A percentile compares a stretch with the other conserved stretches of the same genome.
Evolutionary conservation across 2,888 invertebrate species (phyloP).

Genomic region (Ochropleura plecta): DNA sequence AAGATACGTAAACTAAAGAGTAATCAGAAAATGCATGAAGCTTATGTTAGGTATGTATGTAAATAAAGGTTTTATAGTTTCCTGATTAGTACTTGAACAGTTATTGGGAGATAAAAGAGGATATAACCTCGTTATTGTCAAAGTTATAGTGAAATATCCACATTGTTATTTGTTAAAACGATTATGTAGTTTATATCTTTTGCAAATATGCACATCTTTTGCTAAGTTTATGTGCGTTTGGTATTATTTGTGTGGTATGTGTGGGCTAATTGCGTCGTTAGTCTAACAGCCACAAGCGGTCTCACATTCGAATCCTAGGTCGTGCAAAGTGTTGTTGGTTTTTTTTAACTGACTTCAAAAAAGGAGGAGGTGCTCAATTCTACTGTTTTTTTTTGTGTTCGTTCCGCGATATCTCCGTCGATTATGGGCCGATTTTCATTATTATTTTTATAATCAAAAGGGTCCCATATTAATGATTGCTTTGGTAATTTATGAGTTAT

Average conservation of each 20-base stretch:
- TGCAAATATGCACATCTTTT: not conserved
- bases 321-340: not conserved
- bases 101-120: slow-evolving; percentile 25
- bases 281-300: not conserved
- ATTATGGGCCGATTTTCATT: too few species aligned
- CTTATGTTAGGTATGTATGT: not conserved
- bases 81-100: slow-evolving; percentile 31
- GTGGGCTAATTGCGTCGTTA: not conserved
- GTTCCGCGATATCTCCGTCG: too few species aligned
- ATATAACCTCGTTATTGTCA: slow-evolving; percentile 1
- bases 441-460: too few species aligned
- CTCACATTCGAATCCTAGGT: not conserved
- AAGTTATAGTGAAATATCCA: slow-evolving; percentile 5
- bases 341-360: not conserved
- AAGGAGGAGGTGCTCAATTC: too few species aligned
- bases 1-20: slow-evolving; percentile 3
- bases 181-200: not conserved
- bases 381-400: too few species aligned
- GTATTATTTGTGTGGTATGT: not conserved
- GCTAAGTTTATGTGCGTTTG: not conserved
- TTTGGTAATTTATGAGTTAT: too few species aligned
- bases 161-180: not conserved
- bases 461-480: too few species aligned
- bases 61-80: slow-evolving; percentile 22
- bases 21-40: slow-evolving; percentile 7